phyloP scores from a whole-genome alignment of 2,888 invertebrate species.

The Hydroisotoma schaefferi region DNA sequence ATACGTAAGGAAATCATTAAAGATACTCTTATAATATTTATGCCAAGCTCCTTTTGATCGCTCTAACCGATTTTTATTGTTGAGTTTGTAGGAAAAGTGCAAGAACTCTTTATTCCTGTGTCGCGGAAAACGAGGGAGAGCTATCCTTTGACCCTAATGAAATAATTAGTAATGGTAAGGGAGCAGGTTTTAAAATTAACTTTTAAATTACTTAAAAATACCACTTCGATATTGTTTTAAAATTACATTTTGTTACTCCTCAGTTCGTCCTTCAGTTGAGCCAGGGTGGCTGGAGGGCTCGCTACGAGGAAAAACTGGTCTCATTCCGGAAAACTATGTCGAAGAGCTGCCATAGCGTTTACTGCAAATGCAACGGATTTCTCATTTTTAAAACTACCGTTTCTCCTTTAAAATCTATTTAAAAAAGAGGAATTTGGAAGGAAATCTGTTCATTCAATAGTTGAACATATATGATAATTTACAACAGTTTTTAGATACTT shows the following conservation, averaged over 20 bases:
- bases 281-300: conserved; percentile 98
- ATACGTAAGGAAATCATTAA: too few species aligned
- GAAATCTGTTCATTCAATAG: too few species aligned
- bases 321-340: conserved; percentile 95
- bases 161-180: conserved; percentile 90
- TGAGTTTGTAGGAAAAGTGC: conserved; percentile 65
- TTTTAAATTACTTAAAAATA: conserved; percentile 15
- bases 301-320: conserved; percentile 82
- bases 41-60: too few species aligned
- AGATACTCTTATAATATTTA: too few species aligned
- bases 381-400: not conserved
- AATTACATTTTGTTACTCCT: conserved; percentile 49
- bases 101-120: conserved; percentile 89
- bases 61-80: not conserved
- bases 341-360: conserved; percentile 68
- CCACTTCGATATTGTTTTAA: not conserved
- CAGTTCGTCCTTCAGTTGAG: conserved; percentile 85
- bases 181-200: not conserved
- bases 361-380: conserved; percentile 2
- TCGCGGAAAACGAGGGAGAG: conserved; percentile 95
- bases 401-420: too few species aligned
- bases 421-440: too few species aligned
- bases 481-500: too few species aligned
- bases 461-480: too few species aligned
- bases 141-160: conserved; percentile 97